These are phyloP conservation scores for Atrina japonica DNA, from an alignment of 2,888 invertebrate genomes.

Conservation along the genomic window DNA sequence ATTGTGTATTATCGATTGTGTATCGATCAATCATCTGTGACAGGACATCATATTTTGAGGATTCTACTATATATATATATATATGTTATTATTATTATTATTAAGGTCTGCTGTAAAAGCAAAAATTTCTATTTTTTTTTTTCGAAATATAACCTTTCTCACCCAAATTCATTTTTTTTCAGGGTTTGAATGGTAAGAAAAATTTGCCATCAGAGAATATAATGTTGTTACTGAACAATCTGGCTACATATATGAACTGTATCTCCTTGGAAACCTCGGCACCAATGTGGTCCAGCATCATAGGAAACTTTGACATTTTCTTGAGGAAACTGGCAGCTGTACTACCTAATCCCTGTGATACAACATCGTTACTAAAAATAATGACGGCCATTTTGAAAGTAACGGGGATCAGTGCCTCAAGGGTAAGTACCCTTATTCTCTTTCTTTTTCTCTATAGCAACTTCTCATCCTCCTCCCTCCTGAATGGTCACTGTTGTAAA, in stretches of 20 bases:
- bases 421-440: constrained; percentile 83
- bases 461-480: no score
- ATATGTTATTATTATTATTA: no score
- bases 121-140: no score
- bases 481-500: no score
- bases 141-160: no score
- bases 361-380: constrained; percentile 80
- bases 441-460: not conserved
- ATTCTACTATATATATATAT: no score
- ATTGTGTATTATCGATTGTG: no score
- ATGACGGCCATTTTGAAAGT: constrained; percentile 86
- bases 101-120: not conserved
- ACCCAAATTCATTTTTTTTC: no score
- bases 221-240: constrained; percentile 91
- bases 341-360: constrained; percentile 77
- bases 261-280: constrained; percentile 89
- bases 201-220: constrained; percentile 85
- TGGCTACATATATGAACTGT: constrained; percentile 95
- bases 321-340: constrained; percentile 84
- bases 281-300: constrained; percentile 89
- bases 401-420: constrained; percentile 90
- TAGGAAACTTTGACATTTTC: constrained; percentile 92
- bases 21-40: no score
- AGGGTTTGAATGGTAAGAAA: constrained; percentile 89
- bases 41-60: no score